Percentiles rank a stretch among this genome's conserved stretches.
phyloP scores from a whole-genome alignment of 2,797 vertebrate genomes.

The Notoglanidium macrostoma region DNA sequence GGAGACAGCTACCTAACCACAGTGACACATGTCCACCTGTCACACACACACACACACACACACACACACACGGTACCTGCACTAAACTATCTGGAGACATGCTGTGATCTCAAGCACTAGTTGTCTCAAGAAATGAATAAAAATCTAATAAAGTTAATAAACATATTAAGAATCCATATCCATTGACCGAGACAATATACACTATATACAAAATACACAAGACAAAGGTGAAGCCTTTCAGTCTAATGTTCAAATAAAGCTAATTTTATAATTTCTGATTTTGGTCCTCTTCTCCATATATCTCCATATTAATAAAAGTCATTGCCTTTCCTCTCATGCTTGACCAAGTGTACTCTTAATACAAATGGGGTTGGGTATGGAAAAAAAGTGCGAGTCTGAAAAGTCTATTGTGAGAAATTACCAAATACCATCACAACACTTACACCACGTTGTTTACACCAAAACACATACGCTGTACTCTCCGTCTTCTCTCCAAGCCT shows the following conservation, averaged over 20 bases:
- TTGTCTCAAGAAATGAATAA: not conserved
- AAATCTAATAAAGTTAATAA: not conserved
- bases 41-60: slow-evolving; percentile 2
- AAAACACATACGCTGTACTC: slow-evolving; percentile 51
- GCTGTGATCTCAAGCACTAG: not conserved
- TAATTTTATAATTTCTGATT: not conserved
- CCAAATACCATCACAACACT: slow-evolving; percentile 45
- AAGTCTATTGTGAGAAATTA: slow-evolving; percentile 37
- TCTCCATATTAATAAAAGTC: not conserved
- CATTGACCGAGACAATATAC: too few relatives aligned
- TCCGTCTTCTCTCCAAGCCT: slow-evolving; percentile 52
- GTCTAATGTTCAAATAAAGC: not conserved
- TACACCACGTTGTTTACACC: slow-evolving; percentile 56
- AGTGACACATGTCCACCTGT: slow-evolving; percentile 31
- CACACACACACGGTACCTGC: slow-evolving; percentile 5
- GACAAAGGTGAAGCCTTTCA: not conserved
- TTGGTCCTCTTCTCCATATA: not conserved
- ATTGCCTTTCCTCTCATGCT: not conserved
- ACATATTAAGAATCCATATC: not conserved
- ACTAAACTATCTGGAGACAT: not conserved
- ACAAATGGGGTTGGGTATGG: not conserved
- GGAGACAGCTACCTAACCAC: slow-evolving; percentile 50
- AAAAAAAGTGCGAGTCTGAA: slow-evolving; percentile 34
- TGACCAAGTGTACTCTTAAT: not conserved
- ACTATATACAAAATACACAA: not conserved